These are phyloP conservation scores for Albula glossodonta DNA, from an alignment of 2,113 vertebrate species.

Conservation along the genomic window DNA sequence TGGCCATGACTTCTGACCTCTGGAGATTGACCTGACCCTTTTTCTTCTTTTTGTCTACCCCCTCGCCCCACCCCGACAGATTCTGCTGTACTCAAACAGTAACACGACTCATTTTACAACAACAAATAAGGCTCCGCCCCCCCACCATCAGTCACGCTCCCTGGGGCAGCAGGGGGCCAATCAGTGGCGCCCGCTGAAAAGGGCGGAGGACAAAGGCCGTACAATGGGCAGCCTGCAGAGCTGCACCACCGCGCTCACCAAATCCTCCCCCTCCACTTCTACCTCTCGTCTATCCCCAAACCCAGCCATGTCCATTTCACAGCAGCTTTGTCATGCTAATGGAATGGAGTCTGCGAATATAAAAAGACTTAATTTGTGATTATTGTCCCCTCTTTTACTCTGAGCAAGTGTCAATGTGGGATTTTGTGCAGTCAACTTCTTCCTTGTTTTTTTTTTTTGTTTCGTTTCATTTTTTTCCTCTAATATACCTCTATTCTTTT, in stretches of 20 bases:
- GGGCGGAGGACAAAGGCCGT: constrained; percentile 80
- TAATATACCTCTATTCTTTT: constrained; percentile 65
- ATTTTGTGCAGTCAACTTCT: constrained; percentile 68
- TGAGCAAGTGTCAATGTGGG: constrained; percentile 53
- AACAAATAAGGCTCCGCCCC: constrained; percentile 88
- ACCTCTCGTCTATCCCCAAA: constrained; percentile 56
- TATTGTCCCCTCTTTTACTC: constrained; percentile 48
- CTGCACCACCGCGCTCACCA: constrained; percentile 77
- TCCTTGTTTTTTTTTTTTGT: constrained; percentile 50
- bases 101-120: constrained; percentile 87
- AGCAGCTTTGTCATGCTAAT: constrained; percentile 95
- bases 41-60: constrained; percentile 59
- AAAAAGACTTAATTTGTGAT: constrained; percentile 95
- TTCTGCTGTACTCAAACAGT: constrained; percentile 75
- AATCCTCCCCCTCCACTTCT: constrained; percentile 47
- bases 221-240: constrained; percentile 81
- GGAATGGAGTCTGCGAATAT: constrained; percentile 87
- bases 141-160: constrained; percentile 90
- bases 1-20: constrained; percentile 61
- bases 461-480: constrained; percentile 32
- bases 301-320: constrained; percentile 89
- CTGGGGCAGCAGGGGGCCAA: constrained; percentile 84
- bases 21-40: constrained; percentile 72
- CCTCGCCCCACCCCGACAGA: constrained; percentile 43
- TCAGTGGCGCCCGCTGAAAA: constrained; percentile 88